These are phyloP conservation scores for Rachycentron canadum DNA, from an alignment of 2,797 vertebrate genomes.

Conservation along the genomic window DNA sequence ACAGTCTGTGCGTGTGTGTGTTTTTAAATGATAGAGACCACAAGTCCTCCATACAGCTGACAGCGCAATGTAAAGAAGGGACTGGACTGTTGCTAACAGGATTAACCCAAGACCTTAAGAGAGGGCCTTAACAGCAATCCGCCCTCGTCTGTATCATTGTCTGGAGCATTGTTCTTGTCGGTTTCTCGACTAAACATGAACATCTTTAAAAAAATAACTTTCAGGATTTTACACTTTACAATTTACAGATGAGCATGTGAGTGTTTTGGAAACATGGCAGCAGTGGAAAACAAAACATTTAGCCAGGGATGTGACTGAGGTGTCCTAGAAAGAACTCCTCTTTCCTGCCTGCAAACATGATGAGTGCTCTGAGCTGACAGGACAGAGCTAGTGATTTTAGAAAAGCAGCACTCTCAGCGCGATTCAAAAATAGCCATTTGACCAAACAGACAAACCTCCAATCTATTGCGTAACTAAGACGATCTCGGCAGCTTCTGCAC, in stretches of 20 bases:
- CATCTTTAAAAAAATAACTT: background rate
- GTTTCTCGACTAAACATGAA: constrained; percentile 14
- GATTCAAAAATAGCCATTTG: constrained; percentile 66
- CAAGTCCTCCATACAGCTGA: constrained; percentile 66
- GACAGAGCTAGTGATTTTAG: constrained; percentile 38
- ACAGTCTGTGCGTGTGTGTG: constrained; percentile 26
- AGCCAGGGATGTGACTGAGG: background rate
- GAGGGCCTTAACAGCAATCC: constrained; percentile 41
- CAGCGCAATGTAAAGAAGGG: constrained; percentile 61
- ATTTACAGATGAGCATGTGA: background rate
- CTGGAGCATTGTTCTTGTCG: constrained; percentile 14
- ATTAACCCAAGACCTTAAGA: constrained; percentile 66
- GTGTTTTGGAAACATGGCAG: constrained; percentile 15
- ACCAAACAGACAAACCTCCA: constrained; percentile 55
- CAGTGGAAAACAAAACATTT: constrained; percentile 22
- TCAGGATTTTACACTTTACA: background rate
- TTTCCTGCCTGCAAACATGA: constrained; percentile 39
- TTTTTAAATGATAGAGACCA: constrained; percentile 52
- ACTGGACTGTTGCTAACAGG: constrained; percentile 67
- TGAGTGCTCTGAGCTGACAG: constrained; percentile 26
- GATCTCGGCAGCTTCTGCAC: constrained; percentile 32
- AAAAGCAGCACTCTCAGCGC: constrained; percentile 35
- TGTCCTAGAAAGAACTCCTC: constrained; percentile 31
- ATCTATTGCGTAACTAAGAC: constrained; percentile 57
- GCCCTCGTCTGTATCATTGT: constrained; percentile 37